A percentile compares a stretch with the other conserved stretches of the same genome.
phyloP scores from a whole-genome alignment of 2,113 vertebrate species.

The Scophthalmus maximus region DNA sequence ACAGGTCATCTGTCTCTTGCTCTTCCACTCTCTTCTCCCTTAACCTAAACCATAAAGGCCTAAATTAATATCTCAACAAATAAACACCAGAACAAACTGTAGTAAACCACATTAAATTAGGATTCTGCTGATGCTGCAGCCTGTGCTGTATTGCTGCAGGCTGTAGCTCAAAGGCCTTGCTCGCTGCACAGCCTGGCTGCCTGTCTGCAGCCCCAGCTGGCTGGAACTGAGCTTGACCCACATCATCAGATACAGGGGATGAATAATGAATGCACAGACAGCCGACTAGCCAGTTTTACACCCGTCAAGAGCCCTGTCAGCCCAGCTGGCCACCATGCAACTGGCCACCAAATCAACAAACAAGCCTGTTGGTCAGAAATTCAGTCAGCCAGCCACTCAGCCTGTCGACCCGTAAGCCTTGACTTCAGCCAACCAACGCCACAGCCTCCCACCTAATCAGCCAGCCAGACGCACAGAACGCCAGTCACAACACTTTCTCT shows the following conservation, averaged over 20 bases:
- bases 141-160: conserved; percentile 54
- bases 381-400: conserved; percentile 20
- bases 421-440: conserved; percentile 30
- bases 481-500: conserved; percentile 3
- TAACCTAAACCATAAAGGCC: background rate
- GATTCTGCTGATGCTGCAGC: conserved; percentile 50
- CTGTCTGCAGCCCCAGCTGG: conserved; percentile 48
- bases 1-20: too few species aligned
- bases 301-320: conserved; percentile 52
- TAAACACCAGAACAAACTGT: conserved; percentile 2
- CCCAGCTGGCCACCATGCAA: conserved; percentile 19
- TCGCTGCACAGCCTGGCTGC: conserved; percentile 30
- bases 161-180: conserved; percentile 51
- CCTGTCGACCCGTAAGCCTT: conserved; percentile 15
- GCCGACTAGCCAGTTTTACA: conserved; percentile 45
- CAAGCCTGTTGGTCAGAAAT: conserved; percentile 36
- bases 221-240: conserved; percentile 68
- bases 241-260: conserved; percentile 72
- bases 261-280: conserved; percentile 76
- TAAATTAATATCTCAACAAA: conserved; percentile 2
- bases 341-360: conserved; percentile 31
- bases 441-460: conserved; percentile 9
- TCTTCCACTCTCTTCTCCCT: background rate
- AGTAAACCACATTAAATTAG: conserved; percentile 26
- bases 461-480: conserved; percentile 1